A percentile compares a stretch with the other conserved stretches of the same genome.
These are phyloP conservation scores for Eumaeus atala DNA, from an alignment of 1,140 invertebrate genomes.

Conservation along the genomic window DNA sequence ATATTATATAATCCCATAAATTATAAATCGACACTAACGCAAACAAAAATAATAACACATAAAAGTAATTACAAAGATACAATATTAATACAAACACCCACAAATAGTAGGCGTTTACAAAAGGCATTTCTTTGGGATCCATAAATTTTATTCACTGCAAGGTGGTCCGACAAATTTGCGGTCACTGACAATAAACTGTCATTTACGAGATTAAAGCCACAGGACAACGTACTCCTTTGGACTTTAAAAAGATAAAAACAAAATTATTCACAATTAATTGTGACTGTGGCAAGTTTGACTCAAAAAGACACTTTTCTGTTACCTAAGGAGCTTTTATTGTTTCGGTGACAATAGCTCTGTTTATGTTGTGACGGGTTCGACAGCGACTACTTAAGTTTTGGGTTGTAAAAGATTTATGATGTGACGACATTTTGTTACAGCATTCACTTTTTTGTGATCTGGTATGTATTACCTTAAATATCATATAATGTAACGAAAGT, in stretches of 20 bases:
- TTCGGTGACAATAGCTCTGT: slow-evolving; percentile 10
- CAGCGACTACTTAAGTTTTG: slow-evolving; percentile 2
- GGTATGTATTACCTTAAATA: background rate
- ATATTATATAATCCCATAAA: slow-evolving; percentile 17
- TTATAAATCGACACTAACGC: slow-evolving; percentile 33
- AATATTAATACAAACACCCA: slow-evolving; percentile 65
- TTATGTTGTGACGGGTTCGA: slow-evolving; percentile 22
- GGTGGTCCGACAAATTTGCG: slow-evolving; percentile 72
- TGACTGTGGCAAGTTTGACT: slow-evolving; percentile 32
- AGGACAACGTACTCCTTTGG: slow-evolving; percentile 28
- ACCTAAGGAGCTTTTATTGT: slow-evolving; percentile 40
- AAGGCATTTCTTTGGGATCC: slow-evolving; percentile 46
- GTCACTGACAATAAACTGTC: slow-evolving; percentile 49
- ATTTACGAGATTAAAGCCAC: slow-evolving; percentile 46
- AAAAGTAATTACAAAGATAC: too few relatives aligned
- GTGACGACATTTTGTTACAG: slow-evolving; percentile 1
- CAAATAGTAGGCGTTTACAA: slow-evolving; percentile 50
- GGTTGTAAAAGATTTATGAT: slow-evolving; percentile 18
- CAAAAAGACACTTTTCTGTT: slow-evolving; percentile 38
- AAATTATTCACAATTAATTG: slow-evolving; percentile 18
- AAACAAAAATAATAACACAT: slow-evolving; percentile 43
- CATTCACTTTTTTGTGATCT: background rate
- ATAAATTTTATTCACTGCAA: slow-evolving; percentile 66
- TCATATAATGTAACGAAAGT: too few relatives aligned
- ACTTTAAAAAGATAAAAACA: background rate